Base-by-base conservation (phyloP, 2,888 invertebrate genomes). In the Synergus umbraculus region DNA sequence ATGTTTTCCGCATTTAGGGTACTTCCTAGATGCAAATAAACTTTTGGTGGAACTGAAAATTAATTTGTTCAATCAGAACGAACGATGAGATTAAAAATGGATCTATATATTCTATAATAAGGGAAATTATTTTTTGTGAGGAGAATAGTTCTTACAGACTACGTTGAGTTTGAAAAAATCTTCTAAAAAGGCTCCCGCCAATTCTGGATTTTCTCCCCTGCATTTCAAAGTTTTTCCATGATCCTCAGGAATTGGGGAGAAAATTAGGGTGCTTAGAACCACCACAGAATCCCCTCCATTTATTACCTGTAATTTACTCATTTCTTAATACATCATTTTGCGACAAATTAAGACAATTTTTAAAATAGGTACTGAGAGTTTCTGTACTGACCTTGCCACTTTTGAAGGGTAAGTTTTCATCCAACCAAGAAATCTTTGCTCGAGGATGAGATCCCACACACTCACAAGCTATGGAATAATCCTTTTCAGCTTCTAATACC, bases 361-460 rank as follows among this genome's bases (percentile, higher is more conserved):
- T 12, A 46, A 64, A 37, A 15, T 41, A 22, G 22, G 22, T 22
- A 76, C 64, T 22, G 12, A 43, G 78, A 65, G 29, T 46, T 43
- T 46, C 1, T 13, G 66, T 44, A 90, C 93, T 93, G 93, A 97
- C 97, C 95, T 95, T 95, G 90, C 96, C 96, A 87, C 95, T 94
- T 86, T 95, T 95, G 92, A 97, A 96, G 88, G 95, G 95, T 85
- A 95, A 93, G 92, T 96, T 96, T 90, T 96, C 97, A 90, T 97
- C 96, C 90, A 95, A 95, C 98, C 97, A 98, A 79, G 95, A 95
- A 89, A 98, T 95, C 86, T 95, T 95, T 49, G 98, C 97, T 85
- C 96, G 95, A 43, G 98, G 97, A 88, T 97, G 95, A 79, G 98
- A 98, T 66, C 98, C 98, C 86, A 95, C 94, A 76, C 97, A 96